Conservation (phyloP, 2,888 invertebrate genomes). For the Amitus sp. region DNA sequence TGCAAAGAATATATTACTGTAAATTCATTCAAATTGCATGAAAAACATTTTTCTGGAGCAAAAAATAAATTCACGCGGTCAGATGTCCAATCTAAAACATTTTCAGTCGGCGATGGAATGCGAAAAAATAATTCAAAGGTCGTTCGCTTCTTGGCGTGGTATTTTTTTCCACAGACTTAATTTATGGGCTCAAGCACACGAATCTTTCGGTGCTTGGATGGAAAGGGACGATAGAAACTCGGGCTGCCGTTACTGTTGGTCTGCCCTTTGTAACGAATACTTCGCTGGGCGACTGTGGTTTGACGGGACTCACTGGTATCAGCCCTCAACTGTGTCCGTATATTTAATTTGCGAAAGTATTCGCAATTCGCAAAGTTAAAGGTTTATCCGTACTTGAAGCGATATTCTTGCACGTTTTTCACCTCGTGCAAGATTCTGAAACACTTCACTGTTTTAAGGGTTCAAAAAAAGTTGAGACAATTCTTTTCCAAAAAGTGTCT, state of each 20-base stretch:
- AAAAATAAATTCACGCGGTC: not conserved
- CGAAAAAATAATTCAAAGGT: not conserved
- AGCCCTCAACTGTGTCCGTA: conserved; percentile 47
- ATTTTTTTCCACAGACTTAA: conserved; percentile 20
- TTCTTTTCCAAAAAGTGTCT: too few species aligned
- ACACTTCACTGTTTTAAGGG: too few species aligned
- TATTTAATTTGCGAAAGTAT: conserved; percentile 63
- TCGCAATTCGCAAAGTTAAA: conserved; percentile 56
- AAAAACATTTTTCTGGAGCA: conserved; percentile 56
- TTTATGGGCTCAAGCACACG: conserved; percentile 21
- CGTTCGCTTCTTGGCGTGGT: not conserved
- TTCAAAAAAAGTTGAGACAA: conserved; percentile 6
- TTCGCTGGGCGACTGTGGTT: conserved; percentile 60
- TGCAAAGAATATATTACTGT: too few species aligned
- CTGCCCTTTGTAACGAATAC: conserved; percentile 58
- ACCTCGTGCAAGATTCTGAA: conserved; percentile 17
- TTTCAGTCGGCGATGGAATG: conserved; percentile 1
- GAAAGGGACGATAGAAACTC: conserved; percentile 17
- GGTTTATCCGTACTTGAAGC: conserved; percentile 38
- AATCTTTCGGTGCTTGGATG: conserved; percentile 23
- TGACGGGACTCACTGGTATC: conserved; percentile 54
- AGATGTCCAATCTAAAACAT: conserved; percentile 56
- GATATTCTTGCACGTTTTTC: conserved; percentile 11
- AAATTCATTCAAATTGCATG: too few species aligned
- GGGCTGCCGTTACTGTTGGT: conserved; percentile 27